Evolutionary conservation across 2,797 vertebrate genomes (phyloP), one percentile per base, ranked within the genome.

Genomic region (Falco naumanni): DNA sequence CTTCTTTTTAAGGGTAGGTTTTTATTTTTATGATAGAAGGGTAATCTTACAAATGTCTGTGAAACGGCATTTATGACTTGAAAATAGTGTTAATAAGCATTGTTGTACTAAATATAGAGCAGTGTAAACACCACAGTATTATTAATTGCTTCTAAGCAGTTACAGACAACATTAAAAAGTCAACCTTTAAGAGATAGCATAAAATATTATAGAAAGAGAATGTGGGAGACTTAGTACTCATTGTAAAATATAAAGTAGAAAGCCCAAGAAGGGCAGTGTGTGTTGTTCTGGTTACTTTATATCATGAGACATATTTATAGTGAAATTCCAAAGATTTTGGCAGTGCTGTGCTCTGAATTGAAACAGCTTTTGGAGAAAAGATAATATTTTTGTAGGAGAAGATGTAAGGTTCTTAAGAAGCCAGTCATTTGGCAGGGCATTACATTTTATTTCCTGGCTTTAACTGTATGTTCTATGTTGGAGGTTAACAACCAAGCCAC

Each of bases 361-460:
- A 91, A 94, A 74, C 13, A 43, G 22, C 15, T 93, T 91, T 94
- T 94, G 84, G 95, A 95, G 76, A 96, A 96, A 94, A 78, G 34
- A 59, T 70, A 59, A 56, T 82, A 72, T 93, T 96, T 96, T 93
- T 86, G 29, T 75, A 66, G 70, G 56, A 72, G 48, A 85, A 90
- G 31, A 84, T 65, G 17, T 43, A 64, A 84, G 48, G 34, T 82
- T 77, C 70, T 78, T 82, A 50, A 9, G 59, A 88, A 92, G 48
- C 39, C 51, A 69, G 69, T 50, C 20, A 79, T 82, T 93, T 96
- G 72, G 50, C n/a, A 84, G 51, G 51, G 26, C 33, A 86, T 88
- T 97, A 89, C 37, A 64, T 92, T 95, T 95, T 93, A 93, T 87
- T 93, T 93, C 89, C 63, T 86, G 78, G 26, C 63, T 90, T 68